A percentile compares a stretch with the other conserved stretches of the same genome.
These are phyloP conservation scores for Tragelaphus buxtoni DNA, from an alignment of 2,113 vertebrate genomes.

Conservation along the genomic window DNA sequence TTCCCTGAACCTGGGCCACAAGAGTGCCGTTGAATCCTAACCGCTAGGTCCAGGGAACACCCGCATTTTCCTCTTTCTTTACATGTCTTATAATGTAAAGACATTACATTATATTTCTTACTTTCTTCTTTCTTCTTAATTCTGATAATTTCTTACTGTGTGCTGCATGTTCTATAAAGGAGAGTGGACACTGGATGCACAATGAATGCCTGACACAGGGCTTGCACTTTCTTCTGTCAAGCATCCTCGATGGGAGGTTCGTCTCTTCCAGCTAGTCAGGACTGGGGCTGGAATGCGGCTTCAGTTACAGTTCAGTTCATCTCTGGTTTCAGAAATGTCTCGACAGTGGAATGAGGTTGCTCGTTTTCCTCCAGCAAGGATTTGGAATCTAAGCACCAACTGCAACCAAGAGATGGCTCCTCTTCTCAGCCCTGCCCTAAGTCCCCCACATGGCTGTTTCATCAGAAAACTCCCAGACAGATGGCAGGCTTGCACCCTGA, in stretches of 20 bases:
- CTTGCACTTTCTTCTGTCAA: neutral
- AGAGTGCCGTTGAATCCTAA: neutral
- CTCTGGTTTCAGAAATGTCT: neutral
- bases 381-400: neutral
- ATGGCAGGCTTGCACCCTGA: neutral
- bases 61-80: neutral
- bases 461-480: neutral
- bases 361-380: neutral
- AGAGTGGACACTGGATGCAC: neutral
- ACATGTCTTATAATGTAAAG: neutral
- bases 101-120: too few species aligned
- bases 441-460: neutral
- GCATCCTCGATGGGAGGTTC: neutral
- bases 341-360: neutral
- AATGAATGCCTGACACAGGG: neutral
- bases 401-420: neutral
- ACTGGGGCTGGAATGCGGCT: neutral
- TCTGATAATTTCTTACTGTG: neutral
- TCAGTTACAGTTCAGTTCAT: neutral
- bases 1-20: neutral
- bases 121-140: too few species aligned
- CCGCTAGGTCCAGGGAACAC: neutral
- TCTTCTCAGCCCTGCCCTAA: neutral
- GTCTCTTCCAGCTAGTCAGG: neutral
- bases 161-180: neutral